Base-by-base conservation (phyloP, 2,888 invertebrate species). In the Horisme vitalbata region DNA sequence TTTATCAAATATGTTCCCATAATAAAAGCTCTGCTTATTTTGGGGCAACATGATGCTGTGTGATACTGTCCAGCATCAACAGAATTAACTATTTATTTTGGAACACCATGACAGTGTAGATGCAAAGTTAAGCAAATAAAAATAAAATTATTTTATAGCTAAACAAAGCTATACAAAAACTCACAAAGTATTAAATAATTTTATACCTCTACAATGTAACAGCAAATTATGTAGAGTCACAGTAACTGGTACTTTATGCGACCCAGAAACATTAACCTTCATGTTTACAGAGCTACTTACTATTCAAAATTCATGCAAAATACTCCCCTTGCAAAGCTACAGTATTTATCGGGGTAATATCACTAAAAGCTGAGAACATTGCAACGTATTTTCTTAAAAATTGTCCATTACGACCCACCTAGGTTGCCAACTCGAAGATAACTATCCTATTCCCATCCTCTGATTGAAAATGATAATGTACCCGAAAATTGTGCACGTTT, bases 391-490 rank as follows among this genome's bases (percentile, higher is more conserved):
- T 39, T 37, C 41, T 45, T 31, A 43, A 51, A 45, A 51, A 41
- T 26, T 27, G 39, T 44, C 49, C 32, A 45, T 45, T 38, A 41
- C 14, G 9, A 30, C 18, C 41, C 39, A 45, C 41, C 45, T 50
- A 36, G 41, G 41, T 43, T 45, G 45, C 33, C 50, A 45, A 45
- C 35, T 49, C 26, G 10, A 18, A 48, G 33, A 43, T 48, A 48
- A 43, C 48, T 48, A 49, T 41, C 39, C 31, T 10, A 49, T 49
- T 49, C 32, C 12, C 44, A 49, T 49, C 31, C 39, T 32, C 44
- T 49, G 49, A 49, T 49, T 49, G 44, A 44, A 49, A 45, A 49
- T 51, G 55, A 55, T 55, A 57, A 57, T 57, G 57, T 45, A 37
- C 21, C 52, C 55, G 49, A 58, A 53, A 58, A 58, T 48, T 55